Base-by-base conservation (phyloP, 2,797 vertebrate species). In the Euphonia xanthogaster region DNA sequence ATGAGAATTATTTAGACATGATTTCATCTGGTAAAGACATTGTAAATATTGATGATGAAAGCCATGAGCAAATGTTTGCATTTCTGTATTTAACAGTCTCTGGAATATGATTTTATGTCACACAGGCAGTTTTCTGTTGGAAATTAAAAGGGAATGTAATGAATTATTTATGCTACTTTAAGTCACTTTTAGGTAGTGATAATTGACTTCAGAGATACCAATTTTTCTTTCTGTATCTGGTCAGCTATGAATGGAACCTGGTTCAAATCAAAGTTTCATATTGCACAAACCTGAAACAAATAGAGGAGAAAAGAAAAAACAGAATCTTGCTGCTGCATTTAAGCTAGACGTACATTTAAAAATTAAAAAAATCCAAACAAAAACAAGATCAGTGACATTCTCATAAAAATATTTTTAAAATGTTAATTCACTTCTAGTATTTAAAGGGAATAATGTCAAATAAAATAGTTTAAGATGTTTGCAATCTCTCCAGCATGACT, bases 321-420 rank as follows among this genome's bases (percentile, higher is more conserved):
- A 54, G 19, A 72, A 61, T 48, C 33, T 75, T 68, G 31, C 7
- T 42, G 2, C 23, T 57, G 72, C 6, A n/a, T 57, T 85, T 63
- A 77, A 61, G 14, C 4, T 48, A 9, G 40, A 55, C 6, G 2
- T 51, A 27, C 2, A 12, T 33, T 6, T 2, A n/a, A 30, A 68
- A 45, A 4, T 14, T 23, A 19, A 3, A n/a, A 28, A 60, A 39
- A 19, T 20, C 1, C 3, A 16, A 28, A 24, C 2, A 5, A 15
- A 24, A 65, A 39, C 66, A 79, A 48, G 3, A 54, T 47, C 30
- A 37, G 11, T 30, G 23, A 60, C 18, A 50, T 20, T 48, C 19
- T 67, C 17, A 45, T 6, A 66, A 75, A 67, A 48, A 53, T 27
- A 45, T 23, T 42, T 79, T 35, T 0, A 1, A 84, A 60, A 58